phyloP scores from a whole-genome alignment of 2,113 vertebrate genomes.

The Abramis brama region DNA sequence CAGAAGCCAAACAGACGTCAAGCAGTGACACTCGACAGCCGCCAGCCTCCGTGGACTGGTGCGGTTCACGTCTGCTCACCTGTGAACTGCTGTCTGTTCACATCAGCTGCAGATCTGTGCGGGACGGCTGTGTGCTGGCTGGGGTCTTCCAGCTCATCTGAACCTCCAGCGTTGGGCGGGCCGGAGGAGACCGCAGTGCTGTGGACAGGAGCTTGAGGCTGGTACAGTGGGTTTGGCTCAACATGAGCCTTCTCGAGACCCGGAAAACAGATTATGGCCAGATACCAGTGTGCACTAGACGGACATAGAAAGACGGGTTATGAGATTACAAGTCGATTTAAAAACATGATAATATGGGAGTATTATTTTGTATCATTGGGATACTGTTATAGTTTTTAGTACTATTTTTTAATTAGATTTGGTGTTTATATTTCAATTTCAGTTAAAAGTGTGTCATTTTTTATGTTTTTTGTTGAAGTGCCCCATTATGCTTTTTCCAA shows the following conservation, averaged over 20 bases:
- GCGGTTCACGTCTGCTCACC: slow-evolving; percentile 62
- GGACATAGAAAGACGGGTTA: not conserved
- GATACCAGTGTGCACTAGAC: slow-evolving; percentile 95
- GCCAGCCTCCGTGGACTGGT: not conserved
- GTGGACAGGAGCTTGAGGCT: slow-evolving; percentile 42
- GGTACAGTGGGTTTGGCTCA: slow-evolving; percentile 85
- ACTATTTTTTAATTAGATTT: too few relatives aligned
- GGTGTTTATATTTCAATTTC: too few relatives aligned
- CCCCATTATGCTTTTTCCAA: too few relatives aligned
- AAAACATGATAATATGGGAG: not conserved
- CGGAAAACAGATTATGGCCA: slow-evolving; percentile 97
- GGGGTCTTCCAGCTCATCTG: slow-evolving; percentile 68
- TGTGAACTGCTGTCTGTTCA: slow-evolving; percentile 50
- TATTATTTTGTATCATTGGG: too few relatives aligned
- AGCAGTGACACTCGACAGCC: not conserved
- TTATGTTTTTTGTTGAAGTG: too few relatives aligned
- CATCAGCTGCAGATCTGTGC: slow-evolving; percentile 56
- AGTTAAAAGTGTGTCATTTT: too few relatives aligned
- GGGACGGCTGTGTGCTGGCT: slow-evolving; percentile 57
- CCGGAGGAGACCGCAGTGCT: not conserved
- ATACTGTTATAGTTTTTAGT: too few relatives aligned
- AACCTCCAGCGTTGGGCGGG: not conserved
- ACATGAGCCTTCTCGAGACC: slow-evolving; percentile 83
- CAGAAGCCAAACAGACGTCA: slow-evolving; percentile 52
- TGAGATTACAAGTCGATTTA: not conserved